These are phyloP conservation scores for Eupsilia transversa DNA, from an alignment of 2,888 invertebrate species.

Conservation along the genomic window DNA sequence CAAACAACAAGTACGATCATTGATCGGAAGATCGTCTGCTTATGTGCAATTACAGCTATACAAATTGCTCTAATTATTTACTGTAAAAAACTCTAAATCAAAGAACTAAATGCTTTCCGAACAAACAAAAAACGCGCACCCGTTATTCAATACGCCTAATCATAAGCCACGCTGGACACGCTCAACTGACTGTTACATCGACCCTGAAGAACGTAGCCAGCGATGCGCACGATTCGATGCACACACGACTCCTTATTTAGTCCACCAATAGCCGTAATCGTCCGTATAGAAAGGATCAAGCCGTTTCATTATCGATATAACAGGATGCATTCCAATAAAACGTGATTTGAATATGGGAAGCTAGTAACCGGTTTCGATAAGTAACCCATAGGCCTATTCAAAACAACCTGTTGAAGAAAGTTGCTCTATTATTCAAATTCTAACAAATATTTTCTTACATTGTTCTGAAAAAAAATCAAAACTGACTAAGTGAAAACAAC, in stretches of 20 bases:
- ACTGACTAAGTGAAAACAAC: constrained; percentile 21
- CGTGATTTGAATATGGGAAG: constrained; percentile 71
- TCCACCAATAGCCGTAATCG: constrained; percentile 71
- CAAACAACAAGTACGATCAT: background rate
- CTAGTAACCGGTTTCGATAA: constrained; percentile 60
- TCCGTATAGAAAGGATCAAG: constrained; percentile 73
- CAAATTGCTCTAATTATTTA: constrained; percentile 32
- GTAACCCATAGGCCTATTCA: constrained; percentile 39
- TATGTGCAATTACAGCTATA: constrained; percentile 14
- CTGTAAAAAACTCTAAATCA: constrained; percentile 34
- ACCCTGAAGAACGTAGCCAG: constrained; percentile 74
- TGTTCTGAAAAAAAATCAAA: constrained; percentile 9
- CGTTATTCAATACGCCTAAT: constrained; percentile 58
- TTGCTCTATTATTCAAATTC: background rate
- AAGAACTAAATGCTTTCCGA: constrained; percentile 30
- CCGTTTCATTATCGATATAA: constrained; percentile 65
- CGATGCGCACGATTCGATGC: constrained; percentile 70
- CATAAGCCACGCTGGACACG: constrained; percentile 67
- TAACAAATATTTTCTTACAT: background rate
- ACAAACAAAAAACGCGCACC: constrained; percentile 37
- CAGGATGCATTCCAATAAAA: constrained; percentile 74
- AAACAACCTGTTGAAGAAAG: constrained; percentile 34
- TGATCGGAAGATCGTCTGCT: background rate
- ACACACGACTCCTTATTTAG: constrained; percentile 79
- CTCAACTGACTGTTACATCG: constrained; percentile 77